A percentile compares a stretch with the other conserved stretches of the same genome.
Conservation (phyloP, 2,113 vertebrate genomes). For the Apeltes quadracus region DNA sequence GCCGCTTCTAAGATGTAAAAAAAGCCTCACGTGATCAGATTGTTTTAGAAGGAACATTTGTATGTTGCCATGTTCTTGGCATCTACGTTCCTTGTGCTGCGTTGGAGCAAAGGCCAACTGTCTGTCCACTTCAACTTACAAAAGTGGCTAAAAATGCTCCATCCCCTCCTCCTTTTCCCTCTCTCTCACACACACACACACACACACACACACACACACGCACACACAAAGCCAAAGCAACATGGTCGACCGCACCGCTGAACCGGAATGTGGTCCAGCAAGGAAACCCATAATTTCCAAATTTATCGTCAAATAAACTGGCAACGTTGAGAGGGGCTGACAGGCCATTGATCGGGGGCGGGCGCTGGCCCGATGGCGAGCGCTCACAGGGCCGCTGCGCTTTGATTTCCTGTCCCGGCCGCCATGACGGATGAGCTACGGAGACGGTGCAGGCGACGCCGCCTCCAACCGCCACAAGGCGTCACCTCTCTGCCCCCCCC, state of each 20-base stretch:
- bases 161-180: not conserved
- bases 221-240: constrained; percentile 12
- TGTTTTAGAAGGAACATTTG: not conserved
- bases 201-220: constrained; percentile 15
- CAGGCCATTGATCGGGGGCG: constrained; percentile 75
- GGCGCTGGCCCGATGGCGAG: constrained; percentile 66
- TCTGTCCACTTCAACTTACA: constrained; percentile 16
- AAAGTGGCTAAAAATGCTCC: constrained; percentile 26
- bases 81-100: constrained; percentile 20
- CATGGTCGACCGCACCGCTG: constrained; percentile 56
- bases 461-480: constrained; percentile 62
- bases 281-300: constrained; percentile 77
- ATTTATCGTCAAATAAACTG: constrained; percentile 82
- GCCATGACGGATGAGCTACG: constrained; percentile 75
- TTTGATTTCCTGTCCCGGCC: constrained; percentile 82
- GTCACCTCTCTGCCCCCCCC: constrained; percentile 57
- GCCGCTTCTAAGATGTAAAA: not conserved
- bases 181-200: constrained; percentile 7
- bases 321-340: constrained; percentile 68
- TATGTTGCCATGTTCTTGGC: not conserved
- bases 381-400: constrained; percentile 69
- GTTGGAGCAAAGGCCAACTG: constrained; percentile 22
- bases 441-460: constrained; percentile 66
- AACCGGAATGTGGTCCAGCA: constrained; percentile 48
- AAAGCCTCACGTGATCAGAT: constrained; percentile 8